Conservation (phyloP, 1,140 invertebrate species). For the Battus philenor region DNA sequence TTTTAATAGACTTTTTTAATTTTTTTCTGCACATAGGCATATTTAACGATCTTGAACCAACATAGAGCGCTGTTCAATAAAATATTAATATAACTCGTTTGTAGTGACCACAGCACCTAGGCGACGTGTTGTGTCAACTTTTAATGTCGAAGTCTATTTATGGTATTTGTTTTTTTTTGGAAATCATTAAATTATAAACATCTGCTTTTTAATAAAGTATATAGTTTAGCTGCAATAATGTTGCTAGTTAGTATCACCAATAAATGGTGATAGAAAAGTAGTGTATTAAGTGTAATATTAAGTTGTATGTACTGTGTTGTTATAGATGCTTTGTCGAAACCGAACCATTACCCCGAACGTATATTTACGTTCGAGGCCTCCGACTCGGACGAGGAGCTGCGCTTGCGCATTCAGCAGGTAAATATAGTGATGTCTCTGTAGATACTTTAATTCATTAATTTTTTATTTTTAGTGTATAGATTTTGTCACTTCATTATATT, state of each 20-base stretch:
- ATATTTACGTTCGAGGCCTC: constrained; percentile 67
- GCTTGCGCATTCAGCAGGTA: constrained; percentile 69
- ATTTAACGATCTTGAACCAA: too few species aligned
- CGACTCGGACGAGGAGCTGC: constrained; percentile 68
- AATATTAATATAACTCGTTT: constrained; percentile 4
- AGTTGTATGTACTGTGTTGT: constrained; percentile 70
- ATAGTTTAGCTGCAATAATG: constrained; percentile 1
- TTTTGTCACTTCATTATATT: neutral
- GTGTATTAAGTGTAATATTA: constrained; percentile 31
- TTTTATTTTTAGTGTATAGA: neutral
- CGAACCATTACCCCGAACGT: constrained; percentile 68
- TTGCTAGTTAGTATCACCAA: neutral
- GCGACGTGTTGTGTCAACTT: constrained; percentile 4
- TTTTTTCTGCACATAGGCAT: neutral
- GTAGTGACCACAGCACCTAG: constrained; percentile 1
- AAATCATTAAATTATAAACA: neutral
- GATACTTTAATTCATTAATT: neutral
- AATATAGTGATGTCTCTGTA: too few species aligned
- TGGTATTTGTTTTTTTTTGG: neutral
- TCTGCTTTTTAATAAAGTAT: neutral
- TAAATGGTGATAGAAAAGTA: neutral
- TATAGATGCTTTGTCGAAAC: constrained; percentile 75
- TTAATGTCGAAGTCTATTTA: neutral
- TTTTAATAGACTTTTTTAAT: neutral
- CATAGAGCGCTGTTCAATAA: constrained; percentile 6